Evolutionary conservation across 2,797 vertebrate genomes (phyloP).

Genomic region (Pteropus rufus): DNA sequence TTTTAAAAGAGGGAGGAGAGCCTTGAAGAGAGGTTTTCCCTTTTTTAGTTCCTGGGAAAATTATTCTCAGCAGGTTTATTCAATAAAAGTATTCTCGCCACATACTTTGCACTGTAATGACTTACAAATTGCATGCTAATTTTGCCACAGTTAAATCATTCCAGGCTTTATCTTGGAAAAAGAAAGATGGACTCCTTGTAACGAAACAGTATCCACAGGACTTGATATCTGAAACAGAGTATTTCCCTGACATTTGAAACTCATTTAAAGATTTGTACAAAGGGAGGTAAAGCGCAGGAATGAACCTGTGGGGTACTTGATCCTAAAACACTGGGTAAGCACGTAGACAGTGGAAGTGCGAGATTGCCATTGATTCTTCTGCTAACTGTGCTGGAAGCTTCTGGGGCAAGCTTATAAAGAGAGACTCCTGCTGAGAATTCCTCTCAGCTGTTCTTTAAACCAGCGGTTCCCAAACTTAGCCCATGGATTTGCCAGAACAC

Average conservation of each 20-base stretch:
- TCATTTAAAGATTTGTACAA: neutral
- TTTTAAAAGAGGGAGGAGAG: constrained; percentile 69
- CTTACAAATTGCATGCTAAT: constrained; percentile 86
- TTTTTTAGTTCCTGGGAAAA: constrained; percentile 78
- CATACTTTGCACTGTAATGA: constrained; percentile 80
- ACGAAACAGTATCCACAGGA: constrained; percentile 48
- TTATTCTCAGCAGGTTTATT: constrained; percentile 83
- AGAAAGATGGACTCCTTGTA: constrained; percentile 68
- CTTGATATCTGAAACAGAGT: neutral
- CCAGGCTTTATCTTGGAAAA: constrained; percentile 71
- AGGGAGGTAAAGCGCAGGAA: accelerated
- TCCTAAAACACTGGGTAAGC: neutral
- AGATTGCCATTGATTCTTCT: neutral
- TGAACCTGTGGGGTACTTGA: accelerated
- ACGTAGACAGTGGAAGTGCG: neutral
- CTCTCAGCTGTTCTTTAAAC: constrained; percentile 33
- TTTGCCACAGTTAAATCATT: constrained; percentile 77
- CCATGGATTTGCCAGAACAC: neutral
- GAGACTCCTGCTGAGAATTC: constrained; percentile 17
- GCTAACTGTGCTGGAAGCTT: neutral
- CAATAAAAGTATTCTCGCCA: constrained; percentile 79
- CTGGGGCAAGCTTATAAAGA: neutral
- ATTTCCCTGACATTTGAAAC: neutral
- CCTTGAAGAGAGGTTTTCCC: constrained; percentile 69
- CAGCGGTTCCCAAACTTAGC: neutral